Base-by-base conservation (phyloP, 2,888 invertebrate species). In the Drosophila anomelani region DNA sequence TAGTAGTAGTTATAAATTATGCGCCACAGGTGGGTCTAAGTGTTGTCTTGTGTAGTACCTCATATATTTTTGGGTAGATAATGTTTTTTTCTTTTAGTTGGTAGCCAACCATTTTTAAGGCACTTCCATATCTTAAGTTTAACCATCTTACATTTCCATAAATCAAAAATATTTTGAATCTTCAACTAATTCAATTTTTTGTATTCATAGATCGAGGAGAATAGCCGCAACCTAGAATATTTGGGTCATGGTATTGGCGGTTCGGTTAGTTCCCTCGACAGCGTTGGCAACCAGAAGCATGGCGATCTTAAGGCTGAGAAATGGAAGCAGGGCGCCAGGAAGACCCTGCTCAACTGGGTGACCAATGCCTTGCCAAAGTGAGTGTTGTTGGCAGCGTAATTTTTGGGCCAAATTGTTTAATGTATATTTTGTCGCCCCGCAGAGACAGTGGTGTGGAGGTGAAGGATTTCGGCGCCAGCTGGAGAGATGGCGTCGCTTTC, bases 401-500 rank as follows among this genome's bases (percentile, higher is more conserved):
- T 5, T 20, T 4, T 8, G 20, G 0, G 2, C 2, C n/a, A 20
- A 43, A 20, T 9, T 57, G 12, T 26, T 12, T 23, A 46, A 36
- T 8, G 8, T 10, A 46, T 51, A 29, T 29, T n/a, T 29, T n/a
- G 8, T 23, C 8, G 7, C 9, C 6, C 13, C 9, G 20, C 93
- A 98, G 97, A 93, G 96, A 97, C 90, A 95, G 95, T 85, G 97
- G 97, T 80, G 95, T 98, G 75, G 95, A 96, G 93, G 96, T 99
- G 54, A 95, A 95, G 93, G 98, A 99, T 93, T 99, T 99, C 92
- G 98, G 98, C 38, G 95, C 96, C 74, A 98, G 98, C 90, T 99
- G 99, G 99, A 95, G 98, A 85, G 98, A 98, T 93, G 99, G 99
- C 77, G 95, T 96, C 87, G 98, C 98, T 32, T 99, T 99, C 94